These are phyloP conservation scores for Mylabris sibirica DNA, from an alignment of 2,888 invertebrate species.

Conservation along the genomic window DNA sequence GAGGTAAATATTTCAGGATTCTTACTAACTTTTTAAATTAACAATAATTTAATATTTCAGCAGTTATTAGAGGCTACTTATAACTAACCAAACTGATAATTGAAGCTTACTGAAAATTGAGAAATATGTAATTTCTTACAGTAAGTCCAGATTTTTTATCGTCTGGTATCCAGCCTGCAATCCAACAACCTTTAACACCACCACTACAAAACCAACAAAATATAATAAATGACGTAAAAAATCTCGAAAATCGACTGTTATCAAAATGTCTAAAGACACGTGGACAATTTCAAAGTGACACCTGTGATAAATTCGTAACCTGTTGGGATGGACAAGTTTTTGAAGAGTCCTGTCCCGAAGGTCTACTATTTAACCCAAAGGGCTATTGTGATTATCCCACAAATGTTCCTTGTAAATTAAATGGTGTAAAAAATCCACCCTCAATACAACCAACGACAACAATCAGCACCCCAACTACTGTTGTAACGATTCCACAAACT, in stretches of 20 bases:
- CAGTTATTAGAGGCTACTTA: neutral
- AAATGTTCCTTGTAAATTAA: constrained; percentile 70
- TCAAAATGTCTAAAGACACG: constrained; percentile 62
- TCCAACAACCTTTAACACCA: constrained; percentile 22
- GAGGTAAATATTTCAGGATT: neutral
- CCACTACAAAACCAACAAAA: neutral
- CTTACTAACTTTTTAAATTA: neutral
- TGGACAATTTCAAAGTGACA: constrained; percentile 70
- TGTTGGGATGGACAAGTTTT: constrained; percentile 76
- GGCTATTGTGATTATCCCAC: constrained; percentile 71
- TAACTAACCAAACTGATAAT: neutral
- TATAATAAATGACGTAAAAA: constrained; percentile 10
- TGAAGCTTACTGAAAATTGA: neutral
- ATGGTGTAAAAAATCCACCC: neutral
- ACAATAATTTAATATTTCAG: constrained; percentile 3
- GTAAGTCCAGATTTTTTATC: neutral
- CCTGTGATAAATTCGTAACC: constrained; percentile 72
- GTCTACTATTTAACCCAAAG: constrained; percentile 67
- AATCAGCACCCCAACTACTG: constrained; percentile 24
- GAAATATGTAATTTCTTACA: neutral
- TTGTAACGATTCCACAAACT: constrained; percentile 33
- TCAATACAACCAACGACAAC: constrained; percentile 25
- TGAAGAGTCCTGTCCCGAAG: constrained; percentile 72
- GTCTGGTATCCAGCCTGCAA: constrained; percentile 9
- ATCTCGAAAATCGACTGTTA: constrained; percentile 26